Percentiles rank a stretch among this genome's conserved stretches.
These are phyloP conservation scores for Melopsittacus undulatus DNA, from an alignment of 2,797 vertebrate species.

Conservation along the genomic window DNA sequence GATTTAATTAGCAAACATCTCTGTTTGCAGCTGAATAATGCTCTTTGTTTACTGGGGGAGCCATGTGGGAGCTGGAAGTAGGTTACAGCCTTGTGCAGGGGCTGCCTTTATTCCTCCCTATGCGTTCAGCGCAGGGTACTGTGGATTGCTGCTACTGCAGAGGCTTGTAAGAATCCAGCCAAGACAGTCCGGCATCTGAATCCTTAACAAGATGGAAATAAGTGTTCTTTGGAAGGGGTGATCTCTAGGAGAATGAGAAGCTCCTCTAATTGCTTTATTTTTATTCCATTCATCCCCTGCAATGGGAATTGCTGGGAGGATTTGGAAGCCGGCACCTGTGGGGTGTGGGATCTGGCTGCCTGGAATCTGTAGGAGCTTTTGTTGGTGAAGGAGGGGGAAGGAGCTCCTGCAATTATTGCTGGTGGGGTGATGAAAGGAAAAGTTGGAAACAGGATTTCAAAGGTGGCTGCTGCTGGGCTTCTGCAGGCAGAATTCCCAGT, in stretches of 20 bases:
- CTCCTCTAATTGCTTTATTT: background rate
- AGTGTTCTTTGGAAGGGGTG: background rate
- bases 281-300: background rate
- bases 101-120: background rate
- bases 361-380: background rate
- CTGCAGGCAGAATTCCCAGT: slow-evolving; percentile 21
- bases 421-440: slow-evolving; percentile 18
- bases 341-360: background rate
- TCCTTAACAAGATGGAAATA: background rate
- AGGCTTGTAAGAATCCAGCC: background rate
- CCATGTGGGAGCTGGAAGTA: background rate
- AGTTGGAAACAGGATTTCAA: background rate
- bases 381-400: background rate
- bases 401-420: slow-evolving; percentile 13
- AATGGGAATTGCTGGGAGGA: background rate
- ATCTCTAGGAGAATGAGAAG: background rate
- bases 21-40: slow-evolving; percentile 21
- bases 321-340: background rate
- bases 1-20: slow-evolving; percentile 23
- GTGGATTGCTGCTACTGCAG: background rate
- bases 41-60: slow-evolving; percentile 23
- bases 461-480: slow-evolving; percentile 47
- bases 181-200: background rate
- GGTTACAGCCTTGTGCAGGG: background rate
- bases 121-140: rapidly evolving